Evolutionary conservation across 2,113 vertebrate species (phyloP).

Genomic region (Lutjanus erythropterus): DNA sequence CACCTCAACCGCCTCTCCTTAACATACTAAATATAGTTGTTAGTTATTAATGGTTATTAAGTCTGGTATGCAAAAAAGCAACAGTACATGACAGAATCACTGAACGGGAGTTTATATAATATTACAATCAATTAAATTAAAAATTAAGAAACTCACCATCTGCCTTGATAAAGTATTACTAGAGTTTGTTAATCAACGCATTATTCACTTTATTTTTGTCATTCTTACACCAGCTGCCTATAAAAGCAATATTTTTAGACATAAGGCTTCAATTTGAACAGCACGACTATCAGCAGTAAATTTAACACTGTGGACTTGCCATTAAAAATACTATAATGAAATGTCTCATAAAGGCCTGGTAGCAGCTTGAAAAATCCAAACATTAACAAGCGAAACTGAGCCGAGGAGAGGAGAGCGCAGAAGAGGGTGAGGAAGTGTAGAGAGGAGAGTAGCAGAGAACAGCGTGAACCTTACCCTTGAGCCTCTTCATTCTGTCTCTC

Average conservation of each 20-base stretch:
- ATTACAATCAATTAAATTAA: background rate
- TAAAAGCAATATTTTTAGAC: background rate
- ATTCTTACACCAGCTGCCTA: background rate
- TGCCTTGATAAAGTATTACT: background rate
- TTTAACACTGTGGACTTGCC: background rate
- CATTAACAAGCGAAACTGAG: background rate
- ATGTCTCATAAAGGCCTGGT: background rate
- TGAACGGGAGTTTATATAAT: background rate
- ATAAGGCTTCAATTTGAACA: background rate
- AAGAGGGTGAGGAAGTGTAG: background rate
- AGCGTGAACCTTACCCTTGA: constrained; percentile 26
- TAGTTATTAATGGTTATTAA: no score
- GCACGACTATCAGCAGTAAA: background rate
- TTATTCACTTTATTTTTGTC: background rate
- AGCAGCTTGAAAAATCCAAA: background rate
- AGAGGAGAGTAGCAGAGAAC: background rate
- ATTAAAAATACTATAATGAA: background rate
- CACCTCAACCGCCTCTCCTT: no score
- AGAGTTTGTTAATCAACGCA: background rate
- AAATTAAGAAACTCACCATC: background rate
- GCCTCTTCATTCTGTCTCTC: constrained; percentile 13
- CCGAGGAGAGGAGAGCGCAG: background rate
- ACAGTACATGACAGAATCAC: background rate
- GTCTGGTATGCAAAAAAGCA: background rate
- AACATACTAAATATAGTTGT: no score